These are phyloP conservation scores for Carterocephalus palaemon DNA, from an alignment of 2,888 invertebrate genomes.

Conservation along the genomic window DNA sequence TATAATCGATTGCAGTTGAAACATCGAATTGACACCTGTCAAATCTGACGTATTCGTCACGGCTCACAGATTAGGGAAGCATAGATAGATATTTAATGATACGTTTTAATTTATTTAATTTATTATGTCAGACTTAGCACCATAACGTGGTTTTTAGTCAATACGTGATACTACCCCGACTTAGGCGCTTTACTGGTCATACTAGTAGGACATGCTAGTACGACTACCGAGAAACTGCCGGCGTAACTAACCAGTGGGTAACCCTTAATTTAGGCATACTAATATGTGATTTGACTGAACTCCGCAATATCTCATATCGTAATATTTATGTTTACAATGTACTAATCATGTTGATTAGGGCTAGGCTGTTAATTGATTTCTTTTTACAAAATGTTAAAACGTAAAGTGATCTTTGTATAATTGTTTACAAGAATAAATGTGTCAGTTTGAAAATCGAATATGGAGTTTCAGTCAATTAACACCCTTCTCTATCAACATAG, in stretches of 20 bases:
- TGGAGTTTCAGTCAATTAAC: slow-evolving; percentile 80
- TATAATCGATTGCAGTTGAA: slow-evolving; percentile 43
- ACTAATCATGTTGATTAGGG: slow-evolving; percentile 63
- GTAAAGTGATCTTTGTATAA: slow-evolving; percentile 67
- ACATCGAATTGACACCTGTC: slow-evolving; percentile 62
- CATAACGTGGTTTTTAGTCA: slow-evolving; percentile 63
- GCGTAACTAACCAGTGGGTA: slow-evolving; percentile 4
- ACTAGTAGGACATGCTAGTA: too few relatives aligned
- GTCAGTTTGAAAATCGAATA: slow-evolving; percentile 64
- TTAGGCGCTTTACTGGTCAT: too few relatives aligned
- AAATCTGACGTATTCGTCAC: slow-evolving; percentile 56
- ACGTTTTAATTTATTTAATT: slow-evolving; percentile 44
- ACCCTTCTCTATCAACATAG: slow-evolving; percentile 69
- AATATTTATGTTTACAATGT: slow-evolving; percentile 36
- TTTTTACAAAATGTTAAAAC: slow-evolving; percentile 65
- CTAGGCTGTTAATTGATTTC: slow-evolving; percentile 77
- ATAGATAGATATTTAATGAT: slow-evolving; percentile 26
- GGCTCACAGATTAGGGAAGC: slow-evolving; percentile 41
- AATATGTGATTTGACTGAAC: slow-evolving; percentile 72
- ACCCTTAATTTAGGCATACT: slow-evolving; percentile 27
- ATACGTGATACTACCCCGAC: slow-evolving; percentile 58
- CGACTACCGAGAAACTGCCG: too few relatives aligned
- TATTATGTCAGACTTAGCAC: slow-evolving; percentile 49
- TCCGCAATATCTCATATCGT: slow-evolving; percentile 53
- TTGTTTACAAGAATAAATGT: slow-evolving; percentile 74